Conservation (phyloP, 2,888 invertebrate species). For the Crossocerus cetratus region DNA sequence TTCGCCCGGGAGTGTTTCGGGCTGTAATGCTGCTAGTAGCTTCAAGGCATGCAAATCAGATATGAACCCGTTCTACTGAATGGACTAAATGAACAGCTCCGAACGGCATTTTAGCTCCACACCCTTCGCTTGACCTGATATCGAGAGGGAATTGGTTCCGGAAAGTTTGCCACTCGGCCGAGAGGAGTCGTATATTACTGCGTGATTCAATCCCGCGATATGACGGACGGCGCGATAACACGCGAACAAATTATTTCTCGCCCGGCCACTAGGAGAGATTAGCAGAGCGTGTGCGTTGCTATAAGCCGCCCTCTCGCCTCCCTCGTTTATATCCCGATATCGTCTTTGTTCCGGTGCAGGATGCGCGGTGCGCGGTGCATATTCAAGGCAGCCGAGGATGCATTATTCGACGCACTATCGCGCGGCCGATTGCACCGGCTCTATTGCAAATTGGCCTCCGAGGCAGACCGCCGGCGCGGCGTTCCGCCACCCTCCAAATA, state of each 20-base stretch:
- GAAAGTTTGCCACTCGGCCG: too few relatives aligned
- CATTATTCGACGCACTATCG: slow-evolving; percentile 50
- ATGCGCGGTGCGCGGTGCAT: slow-evolving; percentile 16
- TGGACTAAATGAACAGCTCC: too few relatives aligned
- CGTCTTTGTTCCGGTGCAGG: slow-evolving; percentile 6
- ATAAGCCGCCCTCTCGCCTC: not conserved
- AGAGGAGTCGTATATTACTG: not conserved
- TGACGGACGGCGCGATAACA: not conserved
- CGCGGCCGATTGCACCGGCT: slow-evolving; percentile 49
- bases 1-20: not conserved
- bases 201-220: too few relatives aligned
- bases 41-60: too few relatives aligned
- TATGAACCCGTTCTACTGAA: too few relatives aligned
- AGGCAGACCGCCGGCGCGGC: slow-evolving; percentile 17
- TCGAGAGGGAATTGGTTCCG: not conserved
- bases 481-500: not conserved
- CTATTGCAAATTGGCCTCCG: slow-evolving; percentile 61
- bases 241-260: slow-evolving; percentile 3
- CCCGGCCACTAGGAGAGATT: not conserved
- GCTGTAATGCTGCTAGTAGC: too few relatives aligned
- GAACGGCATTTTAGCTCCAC: too few relatives aligned
- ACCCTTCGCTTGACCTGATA: not conserved
- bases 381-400: slow-evolving; percentile 40
- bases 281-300: not conserved
- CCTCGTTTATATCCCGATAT: not conserved